Conservation (phyloP, 2,113 vertebrate species). For the Columbina picui region DNA sequence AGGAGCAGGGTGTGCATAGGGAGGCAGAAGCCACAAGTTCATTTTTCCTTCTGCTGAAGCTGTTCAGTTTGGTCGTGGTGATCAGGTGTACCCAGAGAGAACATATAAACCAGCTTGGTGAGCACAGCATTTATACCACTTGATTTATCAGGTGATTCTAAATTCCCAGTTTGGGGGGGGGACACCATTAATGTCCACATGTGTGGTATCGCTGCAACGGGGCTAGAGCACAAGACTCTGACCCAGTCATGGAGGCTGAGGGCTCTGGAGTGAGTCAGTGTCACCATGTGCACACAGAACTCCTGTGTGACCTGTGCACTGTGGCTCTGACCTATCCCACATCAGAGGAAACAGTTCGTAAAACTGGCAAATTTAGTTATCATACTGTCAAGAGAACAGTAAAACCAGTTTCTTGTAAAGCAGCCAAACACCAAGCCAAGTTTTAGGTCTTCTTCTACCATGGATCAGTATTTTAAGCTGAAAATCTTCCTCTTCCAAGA, state of each 20-base stretch:
- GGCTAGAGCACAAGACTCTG: background rate
- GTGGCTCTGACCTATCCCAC: background rate
- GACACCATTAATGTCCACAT: fast-evolving
- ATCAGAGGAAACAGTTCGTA: background rate
- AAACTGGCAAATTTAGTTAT: background rate
- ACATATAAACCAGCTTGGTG: background rate
- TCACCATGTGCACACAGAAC: background rate
- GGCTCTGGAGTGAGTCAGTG: background rate
- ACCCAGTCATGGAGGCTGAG: background rate
- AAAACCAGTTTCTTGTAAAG: background rate
- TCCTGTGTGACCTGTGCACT: background rate
- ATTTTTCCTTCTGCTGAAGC: background rate
- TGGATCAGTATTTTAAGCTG: background rate
- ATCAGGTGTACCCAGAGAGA: background rate
- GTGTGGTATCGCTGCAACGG: fast-evolving
- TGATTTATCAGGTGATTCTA: background rate
- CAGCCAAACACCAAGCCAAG: background rate
- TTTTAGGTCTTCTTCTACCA: background rate
- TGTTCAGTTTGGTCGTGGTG: background rate
- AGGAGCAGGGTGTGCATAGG: fast-evolving
- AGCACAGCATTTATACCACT: background rate
- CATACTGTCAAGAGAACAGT: background rate
- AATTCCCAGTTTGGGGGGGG: background rate
- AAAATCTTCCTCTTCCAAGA: background rate
- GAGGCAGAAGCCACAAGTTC: fast-evolving